These are phyloP conservation scores for Phocoena sinus DNA, from an alignment of 2,113 vertebrate genomes.

Conservation along the genomic window DNA sequence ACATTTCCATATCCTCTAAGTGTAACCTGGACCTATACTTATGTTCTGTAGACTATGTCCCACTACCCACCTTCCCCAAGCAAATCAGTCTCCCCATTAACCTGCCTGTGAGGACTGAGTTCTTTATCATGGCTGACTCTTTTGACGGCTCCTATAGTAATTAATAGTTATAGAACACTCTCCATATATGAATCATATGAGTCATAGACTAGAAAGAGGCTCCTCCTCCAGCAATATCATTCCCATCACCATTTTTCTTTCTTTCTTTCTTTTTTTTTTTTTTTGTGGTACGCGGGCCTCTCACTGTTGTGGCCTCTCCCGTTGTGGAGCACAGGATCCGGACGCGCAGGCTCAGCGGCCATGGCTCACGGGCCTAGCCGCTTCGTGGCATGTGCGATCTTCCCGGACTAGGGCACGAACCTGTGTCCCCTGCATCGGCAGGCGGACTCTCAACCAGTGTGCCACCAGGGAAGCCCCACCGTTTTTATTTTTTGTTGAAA, in stretches of 20 bases:
- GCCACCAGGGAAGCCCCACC: not conserved
- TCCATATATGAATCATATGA: conserved; percentile 8
- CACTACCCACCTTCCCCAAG: not conserved
- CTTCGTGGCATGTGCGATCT: too few species aligned
- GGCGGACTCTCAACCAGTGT: too few species aligned
- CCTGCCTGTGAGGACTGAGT: not conserved
- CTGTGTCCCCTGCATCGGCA: too few species aligned
- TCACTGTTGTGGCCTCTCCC: too few species aligned
- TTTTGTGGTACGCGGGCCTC: too few species aligned
- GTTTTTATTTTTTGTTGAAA: conserved; percentile 46
- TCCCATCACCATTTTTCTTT: conserved; percentile 37
- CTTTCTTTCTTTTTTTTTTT: too few species aligned
- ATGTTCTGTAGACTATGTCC: not conserved
- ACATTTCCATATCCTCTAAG: not conserved
- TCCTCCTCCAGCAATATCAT: conserved; percentile 8
- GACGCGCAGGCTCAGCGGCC: too few species aligned
- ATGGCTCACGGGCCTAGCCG: too few species aligned
- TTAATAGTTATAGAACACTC: conserved; percentile 43
- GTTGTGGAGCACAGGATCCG: too few species aligned
- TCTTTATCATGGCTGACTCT: conserved; percentile 58
- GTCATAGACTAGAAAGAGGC: not conserved
- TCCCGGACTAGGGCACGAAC: too few species aligned
- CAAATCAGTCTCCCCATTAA: not conserved
- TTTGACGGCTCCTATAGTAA: conserved; percentile 42
- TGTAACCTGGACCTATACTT: not conserved